Evolutionary conservation across 2,888 invertebrate species (phyloP).

Genomic region (Caradrina clavipalpis): DNA sequence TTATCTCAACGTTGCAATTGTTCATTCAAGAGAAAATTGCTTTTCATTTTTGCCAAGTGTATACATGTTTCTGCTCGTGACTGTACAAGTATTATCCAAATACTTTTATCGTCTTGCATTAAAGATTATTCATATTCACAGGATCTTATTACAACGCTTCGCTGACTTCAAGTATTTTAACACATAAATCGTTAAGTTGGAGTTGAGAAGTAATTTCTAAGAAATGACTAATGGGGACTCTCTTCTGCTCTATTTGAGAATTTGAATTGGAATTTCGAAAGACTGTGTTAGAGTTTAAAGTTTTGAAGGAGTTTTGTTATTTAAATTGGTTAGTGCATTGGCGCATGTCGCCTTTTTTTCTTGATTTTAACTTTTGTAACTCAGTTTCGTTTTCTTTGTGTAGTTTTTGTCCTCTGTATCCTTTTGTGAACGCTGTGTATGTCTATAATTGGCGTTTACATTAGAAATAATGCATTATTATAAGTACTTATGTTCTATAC

Average conservation of each 20-base stretch:
- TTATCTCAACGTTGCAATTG: too few species aligned
- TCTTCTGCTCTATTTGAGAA: conserved; percentile 57
- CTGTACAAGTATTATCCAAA: conserved; percentile 43
- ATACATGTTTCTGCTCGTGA: too few species aligned
- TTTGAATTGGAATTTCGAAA: conserved; percentile 61
- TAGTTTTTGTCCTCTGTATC: too few species aligned
- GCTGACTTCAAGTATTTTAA: conserved; percentile 68
- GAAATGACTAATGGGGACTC: conserved; percentile 69
- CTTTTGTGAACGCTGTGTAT: too few species aligned
- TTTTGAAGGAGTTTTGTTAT: conserved; percentile 9
- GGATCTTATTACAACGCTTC: conserved; percentile 66
- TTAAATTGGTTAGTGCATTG: conserved; percentile 8
- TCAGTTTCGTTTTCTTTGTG: too few species aligned
- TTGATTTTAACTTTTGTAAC: too few species aligned
- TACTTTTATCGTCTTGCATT: conserved; percentile 63
- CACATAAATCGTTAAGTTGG: conserved; percentile 70
- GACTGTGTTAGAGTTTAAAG: conserved; percentile 8
- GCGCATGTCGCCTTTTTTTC: not conserved
- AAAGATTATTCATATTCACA: conserved; percentile 68
- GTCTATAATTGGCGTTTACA: too few species aligned
- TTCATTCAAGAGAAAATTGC: too few species aligned
- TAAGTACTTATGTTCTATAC: too few species aligned
- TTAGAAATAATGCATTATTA: too few species aligned
- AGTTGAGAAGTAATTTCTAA: conserved; percentile 71
- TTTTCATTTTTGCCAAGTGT: too few species aligned